Evolutionary conservation across 2,113 vertebrate genomes (phyloP), one percentile per base, ranked within the genome.

Genomic region (Delphinapterus leucas): DNA sequence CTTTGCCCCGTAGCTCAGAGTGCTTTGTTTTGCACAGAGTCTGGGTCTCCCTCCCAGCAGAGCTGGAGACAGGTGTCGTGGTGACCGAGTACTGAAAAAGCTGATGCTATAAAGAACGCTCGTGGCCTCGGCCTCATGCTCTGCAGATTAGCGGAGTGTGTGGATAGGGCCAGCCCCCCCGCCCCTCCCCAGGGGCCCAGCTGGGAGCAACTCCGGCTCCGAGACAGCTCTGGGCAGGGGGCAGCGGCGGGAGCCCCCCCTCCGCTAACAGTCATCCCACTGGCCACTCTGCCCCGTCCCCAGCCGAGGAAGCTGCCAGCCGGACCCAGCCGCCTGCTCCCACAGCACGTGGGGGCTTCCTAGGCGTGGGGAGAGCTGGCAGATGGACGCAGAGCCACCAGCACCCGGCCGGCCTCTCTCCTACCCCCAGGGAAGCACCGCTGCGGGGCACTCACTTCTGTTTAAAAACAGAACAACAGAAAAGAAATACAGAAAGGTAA

Each of bases 381-480:
- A 17, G 15, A 11, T 6, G 31, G 31, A 4, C 1, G 21, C 12
- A 6, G n/a, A 36, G n/a, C 33, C 20, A 8, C 33, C 3, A 71
- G n/a, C 68, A 23, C 20, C 20, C 68, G 1, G 1, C 53, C 1
- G 4, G 23, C 33, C n/a, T 55, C 47, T 28, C 25, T 38, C 47
- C 33, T 14, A 6, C 44, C 33, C 41, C 23, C 0, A 0, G 25
- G 44, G 17, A 38, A 8, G 15, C 17, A 4, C 44, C 1, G 0
- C 44, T 21, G 60, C 23, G 18, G 7, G 15, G 33, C n/a, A 6
- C 73, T 67, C 33, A 26, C 15, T 15, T 53, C 44, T 65, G 88
- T 23, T 49, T 7, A 15, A 67, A 36, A 53, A 41, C 9, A 49
- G 49, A 65, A 33, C 58, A 26, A 26, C 68, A 47, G 17, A 31